Evolutionary conservation across 2,113 vertebrate genomes (phyloP), one percentile per base, ranked within the genome.

Genomic region (Channa maculata): DNA sequence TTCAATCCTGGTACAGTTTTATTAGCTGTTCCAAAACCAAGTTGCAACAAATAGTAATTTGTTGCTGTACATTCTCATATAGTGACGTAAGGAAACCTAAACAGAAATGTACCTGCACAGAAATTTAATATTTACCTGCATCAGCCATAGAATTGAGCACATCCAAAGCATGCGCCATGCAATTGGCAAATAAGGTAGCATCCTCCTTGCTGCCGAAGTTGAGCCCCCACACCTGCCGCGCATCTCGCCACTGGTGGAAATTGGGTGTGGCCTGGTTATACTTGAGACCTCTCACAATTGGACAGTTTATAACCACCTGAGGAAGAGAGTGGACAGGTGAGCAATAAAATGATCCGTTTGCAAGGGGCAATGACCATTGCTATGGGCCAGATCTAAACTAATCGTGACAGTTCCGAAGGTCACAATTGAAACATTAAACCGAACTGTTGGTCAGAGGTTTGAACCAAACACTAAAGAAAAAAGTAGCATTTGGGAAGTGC

Each of bases 251-350:
- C 91, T 98, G 97, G 81, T 98, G 97, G 82, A 98, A 98, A 77
- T 94, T 97, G 57, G 96, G 92, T 0, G 97, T 98, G 71, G 97
- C 96, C 87, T 97, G 96, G 87, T 97, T 97, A 74, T 98, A 98
- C 83, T 97, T 97, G 77, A 98, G 89, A 15, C 96, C 96, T 80
- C 92, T 95, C 45, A 92, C 41, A 0, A 98, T 95, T 15, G 95
- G 94, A 88, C 96, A 97, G 91, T 98, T 98, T 77, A 98, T 97
- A 59, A 98, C 97, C 88, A 98, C 97, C 96, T 97, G 77, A 8
- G 8, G 24, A 54, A 57, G 38, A 8, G 65, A 41, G 15, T 60
- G 68, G 43, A 49, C 7, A 67, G n/a, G 49, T 5, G 6, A 44
- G 52, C 5, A 46, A 69, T 12, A 57, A 15, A 15, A 48, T 8